These are phyloP conservation scores for Chesias legatella DNA, from an alignment of 2,888 invertebrate species.

Conservation along the genomic window DNA sequence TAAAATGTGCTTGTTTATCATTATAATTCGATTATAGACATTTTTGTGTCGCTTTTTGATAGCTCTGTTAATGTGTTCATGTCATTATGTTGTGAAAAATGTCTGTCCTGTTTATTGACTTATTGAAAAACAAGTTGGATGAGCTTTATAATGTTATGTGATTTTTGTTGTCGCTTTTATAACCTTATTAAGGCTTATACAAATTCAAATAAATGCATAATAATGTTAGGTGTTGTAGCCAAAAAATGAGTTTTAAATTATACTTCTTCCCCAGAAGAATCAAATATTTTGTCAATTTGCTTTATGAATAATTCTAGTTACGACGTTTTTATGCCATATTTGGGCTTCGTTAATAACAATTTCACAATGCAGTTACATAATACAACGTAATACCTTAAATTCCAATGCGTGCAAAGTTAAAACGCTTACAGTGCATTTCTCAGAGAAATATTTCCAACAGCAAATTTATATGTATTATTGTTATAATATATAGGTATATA, in stretches of 20 bases:
- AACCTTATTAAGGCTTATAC: too few relatives aligned
- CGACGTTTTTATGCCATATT: conserved; percentile 1
- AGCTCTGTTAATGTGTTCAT: not conserved
- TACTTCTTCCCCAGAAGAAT: too few relatives aligned
- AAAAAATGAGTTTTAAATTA: too few relatives aligned
- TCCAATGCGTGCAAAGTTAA: conserved; percentile 1
- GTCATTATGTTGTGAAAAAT: conserved; percentile 1
- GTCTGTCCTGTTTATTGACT: conserved; percentile 1
- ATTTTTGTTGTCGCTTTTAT: conserved; percentile 6
- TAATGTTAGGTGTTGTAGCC: too few relatives aligned
- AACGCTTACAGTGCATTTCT: conserved; percentile 3
- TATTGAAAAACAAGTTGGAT: not conserved
- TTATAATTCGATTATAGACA: conserved; percentile 1
- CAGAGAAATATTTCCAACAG: too few relatives aligned
- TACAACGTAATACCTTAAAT: conserved; percentile 6
- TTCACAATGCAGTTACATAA: not conserved
- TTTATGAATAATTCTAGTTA: too few relatives aligned
- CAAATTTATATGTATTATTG: too few relatives aligned
- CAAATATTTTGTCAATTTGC: too few relatives aligned
- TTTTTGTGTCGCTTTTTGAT: conserved; percentile 4
- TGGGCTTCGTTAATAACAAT: conserved; percentile 2
- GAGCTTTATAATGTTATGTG: conserved; percentile 4
- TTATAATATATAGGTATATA: conserved; percentile 1
- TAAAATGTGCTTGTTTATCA: conserved; percentile 7
- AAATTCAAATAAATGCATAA: too few relatives aligned